Evolutionary conservation across 2,797 vertebrate genomes (phyloP).

Genomic region (Poecile montanus): DNA sequence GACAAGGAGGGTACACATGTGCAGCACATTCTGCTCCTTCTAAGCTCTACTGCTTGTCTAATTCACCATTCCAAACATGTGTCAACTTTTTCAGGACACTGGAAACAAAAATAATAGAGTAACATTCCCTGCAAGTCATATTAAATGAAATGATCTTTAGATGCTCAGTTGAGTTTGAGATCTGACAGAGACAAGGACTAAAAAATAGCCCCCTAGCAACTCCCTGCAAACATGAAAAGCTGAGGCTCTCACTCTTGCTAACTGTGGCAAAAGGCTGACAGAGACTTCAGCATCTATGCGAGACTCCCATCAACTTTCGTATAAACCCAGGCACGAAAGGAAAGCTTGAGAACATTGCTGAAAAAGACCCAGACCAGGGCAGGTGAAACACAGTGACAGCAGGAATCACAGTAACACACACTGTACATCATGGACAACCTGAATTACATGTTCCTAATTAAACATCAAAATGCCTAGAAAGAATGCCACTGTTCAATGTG

Average conservation of each 20-base stretch:
- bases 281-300: background rate
- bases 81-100: background rate
- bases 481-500: background rate
- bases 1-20: background rate
- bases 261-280: background rate
- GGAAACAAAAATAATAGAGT: background rate
- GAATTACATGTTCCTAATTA: background rate
- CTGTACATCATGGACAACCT: accelerated
- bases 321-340: background rate
- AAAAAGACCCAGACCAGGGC: background rate
- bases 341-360: background rate
- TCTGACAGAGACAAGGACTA: background rate
- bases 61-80: background rate
- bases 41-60: background rate
- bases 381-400: background rate
- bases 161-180: background rate
- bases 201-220: background rate
- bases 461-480: background rate
- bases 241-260: background rate
- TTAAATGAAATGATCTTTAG: background rate
- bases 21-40: background rate
- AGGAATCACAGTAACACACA: background rate
- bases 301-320: background rate
- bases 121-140: background rate
- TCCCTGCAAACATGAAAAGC: background rate